Base-by-base conservation (phyloP, 2,113 vertebrate species). In the Ctenodactylus gundi region DNA sequence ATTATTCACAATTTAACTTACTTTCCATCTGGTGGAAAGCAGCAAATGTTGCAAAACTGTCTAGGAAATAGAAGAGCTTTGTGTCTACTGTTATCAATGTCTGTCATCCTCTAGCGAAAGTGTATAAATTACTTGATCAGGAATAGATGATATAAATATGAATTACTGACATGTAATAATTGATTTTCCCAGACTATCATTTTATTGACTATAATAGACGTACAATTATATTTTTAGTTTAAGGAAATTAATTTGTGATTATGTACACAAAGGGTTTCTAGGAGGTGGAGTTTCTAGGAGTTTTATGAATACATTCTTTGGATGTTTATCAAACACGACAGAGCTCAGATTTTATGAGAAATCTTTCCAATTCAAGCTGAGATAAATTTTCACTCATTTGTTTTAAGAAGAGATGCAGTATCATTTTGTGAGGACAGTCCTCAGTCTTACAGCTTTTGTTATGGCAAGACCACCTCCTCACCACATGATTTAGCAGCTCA, bases 21-120 rank as follows among this genome's bases (percentile, higher is more conserved):
- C 31, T 95, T 95, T 94, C 84, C 92, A 95, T 94, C 81, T 94
- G 82, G 53, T 90, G 12, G 49, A 88, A 95, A 82, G 23, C 12
- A 82, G 20, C 8, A n/a, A 31, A 75, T 51, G 34, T 70, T 95
- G 94, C 89, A 70, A 96, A 83, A 93, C 14, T 95, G 21, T 84
- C 75, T 85, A 86, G 58, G 29, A 95, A 86, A 86, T 83, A 81
- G 90, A 96, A 96, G 85, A 29, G 21, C 67, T 67, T 91, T 81
- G 14, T 7, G 55, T 65, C 39, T 86, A 49, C 29, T 75, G 73
- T 92, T 85, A 92, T 90, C 46, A 55, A 73, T 72, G 12, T 77
- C 60, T 95, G 65, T 85, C 65, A 94, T 94, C 25, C 34, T 80
- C 36, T 81, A 86, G 75, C 34, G 85, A 87, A 92, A 88, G 21